phyloP scores from a whole-genome alignment of 1,140 invertebrate genomes.

The Diorhabda carinulata region DNA sequence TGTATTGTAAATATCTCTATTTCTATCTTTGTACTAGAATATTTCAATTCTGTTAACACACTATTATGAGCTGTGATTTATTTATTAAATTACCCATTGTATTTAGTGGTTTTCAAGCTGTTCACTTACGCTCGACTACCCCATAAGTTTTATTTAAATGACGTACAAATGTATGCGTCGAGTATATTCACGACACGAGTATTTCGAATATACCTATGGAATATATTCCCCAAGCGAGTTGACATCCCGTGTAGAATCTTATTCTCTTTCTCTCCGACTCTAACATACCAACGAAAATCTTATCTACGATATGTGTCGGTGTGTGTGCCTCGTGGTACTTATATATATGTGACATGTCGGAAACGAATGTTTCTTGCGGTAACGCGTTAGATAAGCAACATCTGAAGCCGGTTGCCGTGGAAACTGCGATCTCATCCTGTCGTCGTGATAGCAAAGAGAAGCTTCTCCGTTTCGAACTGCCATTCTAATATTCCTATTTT shows the following conservation, averaged over 20 bases:
- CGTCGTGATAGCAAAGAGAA: slow-evolving; percentile 19
- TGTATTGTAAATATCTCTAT: too few relatives aligned
- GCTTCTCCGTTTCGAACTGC: slow-evolving; percentile 11
- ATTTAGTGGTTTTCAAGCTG: not conserved
- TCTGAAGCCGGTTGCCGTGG: slow-evolving; percentile 32
- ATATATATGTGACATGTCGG: slow-evolving; percentile 40
- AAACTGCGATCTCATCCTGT: slow-evolving; percentile 26
- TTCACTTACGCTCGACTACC: slow-evolving; percentile 5
- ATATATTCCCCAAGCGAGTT: slow-evolving; percentile 26
- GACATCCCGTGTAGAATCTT: slow-evolving; percentile 19
- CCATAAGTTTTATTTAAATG: slow-evolving; percentile 4
- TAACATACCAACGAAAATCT: slow-evolving; percentile 31
- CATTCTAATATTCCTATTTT: slow-evolving; percentile 10
- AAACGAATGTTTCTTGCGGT: slow-evolving; percentile 41
- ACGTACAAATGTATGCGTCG: slow-evolving; percentile 15
- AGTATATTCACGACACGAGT: slow-evolving; percentile 32
- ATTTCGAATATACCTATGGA: slow-evolving; percentile 27
- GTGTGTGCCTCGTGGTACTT: slow-evolving; percentile 25
- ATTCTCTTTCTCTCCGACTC: slow-evolving; percentile 3
- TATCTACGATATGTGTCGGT: slow-evolving; percentile 33
- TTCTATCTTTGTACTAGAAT: too few relatives aligned
- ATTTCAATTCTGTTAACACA: too few relatives aligned
- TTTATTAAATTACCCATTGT: not conserved
- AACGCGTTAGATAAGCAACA: slow-evolving; percentile 40
- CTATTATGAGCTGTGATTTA: too few relatives aligned